Evolutionary conservation across 2,113 vertebrate species (phyloP).

Genomic region (Myiozetetes cayanensis): DNA sequence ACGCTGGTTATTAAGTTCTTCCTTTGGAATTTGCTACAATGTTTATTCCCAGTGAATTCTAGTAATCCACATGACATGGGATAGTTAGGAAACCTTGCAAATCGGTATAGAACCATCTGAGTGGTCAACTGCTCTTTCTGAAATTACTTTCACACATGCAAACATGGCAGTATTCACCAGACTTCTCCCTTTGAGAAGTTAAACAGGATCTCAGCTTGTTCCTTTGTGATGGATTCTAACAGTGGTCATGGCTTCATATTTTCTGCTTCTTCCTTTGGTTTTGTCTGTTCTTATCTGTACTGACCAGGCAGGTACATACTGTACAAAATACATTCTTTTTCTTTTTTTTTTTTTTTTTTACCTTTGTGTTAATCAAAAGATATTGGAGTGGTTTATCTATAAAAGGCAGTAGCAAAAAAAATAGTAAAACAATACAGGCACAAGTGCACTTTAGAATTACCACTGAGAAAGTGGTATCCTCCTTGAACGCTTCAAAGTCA

Average conservation of each 20-base stretch:
- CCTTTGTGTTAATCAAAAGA: not conserved
- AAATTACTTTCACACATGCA: not conserved
- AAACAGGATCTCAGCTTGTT: not conserved
- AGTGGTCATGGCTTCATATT: not conserved
- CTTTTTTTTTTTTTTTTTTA: not conserved
- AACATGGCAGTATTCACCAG: not conserved
- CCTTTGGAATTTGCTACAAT: not conserved
- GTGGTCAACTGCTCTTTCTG: not conserved
- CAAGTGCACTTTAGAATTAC: not conserved
- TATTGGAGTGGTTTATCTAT: not conserved
- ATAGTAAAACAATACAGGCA: not conserved
- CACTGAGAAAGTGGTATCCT: not conserved
- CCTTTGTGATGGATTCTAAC: not conserved
- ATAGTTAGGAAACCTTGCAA: not conserved
- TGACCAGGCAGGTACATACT: accelerated
- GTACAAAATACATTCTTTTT: not conserved
- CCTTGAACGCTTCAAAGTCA: not conserved
- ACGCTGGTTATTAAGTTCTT: not conserved
- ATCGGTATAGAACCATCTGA: not conserved
- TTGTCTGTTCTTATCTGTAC: not conserved
- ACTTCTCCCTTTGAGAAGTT: not conserved
- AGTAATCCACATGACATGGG: not conserved
- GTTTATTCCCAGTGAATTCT: not conserved
- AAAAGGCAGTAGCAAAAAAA: not conserved
- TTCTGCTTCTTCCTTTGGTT: not conserved